These are phyloP conservation scores for Irena cyanogastra DNA, from an alignment of 2,113 vertebrate species.

Conservation along the genomic window DNA sequence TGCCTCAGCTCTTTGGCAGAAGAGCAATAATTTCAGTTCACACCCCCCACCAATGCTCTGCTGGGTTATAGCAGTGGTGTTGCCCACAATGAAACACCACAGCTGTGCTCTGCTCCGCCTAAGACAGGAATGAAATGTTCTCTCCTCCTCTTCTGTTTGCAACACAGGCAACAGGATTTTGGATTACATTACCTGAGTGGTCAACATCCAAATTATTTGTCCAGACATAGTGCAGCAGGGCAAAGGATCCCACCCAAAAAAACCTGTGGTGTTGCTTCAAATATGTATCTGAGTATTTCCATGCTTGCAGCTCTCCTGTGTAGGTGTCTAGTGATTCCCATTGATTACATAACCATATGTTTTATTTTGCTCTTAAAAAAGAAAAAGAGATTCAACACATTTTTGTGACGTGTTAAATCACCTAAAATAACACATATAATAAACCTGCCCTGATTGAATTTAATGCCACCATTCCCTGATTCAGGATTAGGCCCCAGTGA, in stretches of 20 bases:
- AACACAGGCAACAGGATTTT: not conserved
- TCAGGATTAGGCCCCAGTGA: not conserved
- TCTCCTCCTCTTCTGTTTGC: not conserved
- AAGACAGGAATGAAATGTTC: conserved; percentile 8
- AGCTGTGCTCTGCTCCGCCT: not conserved
- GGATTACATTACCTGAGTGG: not conserved
- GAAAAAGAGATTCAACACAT: not conserved
- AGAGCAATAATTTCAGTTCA: not conserved
- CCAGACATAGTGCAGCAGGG: not conserved
- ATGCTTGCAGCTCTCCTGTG: not conserved
- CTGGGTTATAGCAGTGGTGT: not conserved
- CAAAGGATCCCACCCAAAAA: not conserved
- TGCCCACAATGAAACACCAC: not conserved
- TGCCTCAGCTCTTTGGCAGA: not conserved
- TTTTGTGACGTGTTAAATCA: not conserved
- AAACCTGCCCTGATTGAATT: not conserved
- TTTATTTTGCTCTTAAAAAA: not conserved
- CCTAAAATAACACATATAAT: not conserved
- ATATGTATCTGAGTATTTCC: not conserved
- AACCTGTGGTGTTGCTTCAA: conserved; percentile 17
- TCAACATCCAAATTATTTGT: conserved; percentile 37
- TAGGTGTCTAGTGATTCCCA: conserved; percentile 26
- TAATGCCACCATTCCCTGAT: not conserved
- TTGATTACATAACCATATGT: conserved; percentile 27
- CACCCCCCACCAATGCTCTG: not conserved